These are phyloP conservation scores for Beroe ovata DNA, from an alignment of 37 sponge, comb jelly and placozoan species.

Conservation along the genomic window DNA sequence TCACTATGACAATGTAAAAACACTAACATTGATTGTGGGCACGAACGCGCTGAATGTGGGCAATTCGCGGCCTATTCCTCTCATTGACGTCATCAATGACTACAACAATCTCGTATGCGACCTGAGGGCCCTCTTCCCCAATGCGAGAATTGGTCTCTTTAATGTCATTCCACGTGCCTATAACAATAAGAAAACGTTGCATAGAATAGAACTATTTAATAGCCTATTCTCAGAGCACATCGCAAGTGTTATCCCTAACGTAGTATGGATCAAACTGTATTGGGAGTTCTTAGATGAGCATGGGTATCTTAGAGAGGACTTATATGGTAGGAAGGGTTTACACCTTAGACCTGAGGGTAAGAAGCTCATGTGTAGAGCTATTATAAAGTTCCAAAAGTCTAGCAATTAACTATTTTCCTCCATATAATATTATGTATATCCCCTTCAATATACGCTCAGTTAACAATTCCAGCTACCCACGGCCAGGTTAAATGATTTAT, in stretches of 20 bases:
- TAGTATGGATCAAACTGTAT: background rate
- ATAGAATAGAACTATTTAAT: background rate
- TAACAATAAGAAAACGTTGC: background rate
- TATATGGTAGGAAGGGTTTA: background rate
- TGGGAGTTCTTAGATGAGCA: background rate
- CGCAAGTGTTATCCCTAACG: background rate
- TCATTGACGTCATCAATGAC: background rate
- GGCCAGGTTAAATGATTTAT: background rate
- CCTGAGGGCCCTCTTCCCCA: background rate
- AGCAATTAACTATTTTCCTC: too few relatives aligned
- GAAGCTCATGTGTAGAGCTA: background rate
- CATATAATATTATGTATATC: too few relatives aligned
- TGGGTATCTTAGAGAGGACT: background rate
- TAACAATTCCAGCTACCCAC: too few relatives aligned
- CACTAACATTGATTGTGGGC: background rate
- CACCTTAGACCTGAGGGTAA: background rate
- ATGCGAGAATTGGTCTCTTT: background rate
- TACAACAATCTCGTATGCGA: background rate
- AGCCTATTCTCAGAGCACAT: background rate
- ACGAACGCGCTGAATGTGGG: background rate
- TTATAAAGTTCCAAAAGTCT: background rate
- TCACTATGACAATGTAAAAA: background rate
- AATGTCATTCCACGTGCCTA: background rate
- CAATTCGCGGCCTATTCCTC: background rate
- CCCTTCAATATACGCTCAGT: too few relatives aligned